Evolutionary conservation across 2,113 vertebrate genomes (phyloP), one percentile per base, ranked within the genome.

Genomic region (Eolophus roseicapilla): DNA sequence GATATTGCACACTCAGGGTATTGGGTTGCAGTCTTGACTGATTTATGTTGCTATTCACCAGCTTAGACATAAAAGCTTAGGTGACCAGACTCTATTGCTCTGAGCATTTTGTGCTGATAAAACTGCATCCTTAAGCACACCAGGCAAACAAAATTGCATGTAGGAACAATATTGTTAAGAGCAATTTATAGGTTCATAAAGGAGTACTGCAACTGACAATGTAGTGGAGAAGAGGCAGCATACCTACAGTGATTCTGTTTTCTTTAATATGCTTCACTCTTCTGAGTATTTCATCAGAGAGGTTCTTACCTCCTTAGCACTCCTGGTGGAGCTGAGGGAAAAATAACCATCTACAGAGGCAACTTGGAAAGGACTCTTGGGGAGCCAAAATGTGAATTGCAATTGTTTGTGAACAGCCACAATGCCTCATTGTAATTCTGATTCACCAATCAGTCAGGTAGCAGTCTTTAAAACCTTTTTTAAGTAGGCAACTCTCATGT

Each of bases 11-110:
- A 2, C 18, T 17, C 8, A 37, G 13, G 14, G 17, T 73, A 16
- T 29, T 0, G 1, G 1, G 18, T 33, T 77, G 25, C 47, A 67
- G 33, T 47, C 27, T 52, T 88, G 25, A 17, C 1, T 2, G 27
- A 19, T 46, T 93, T 62, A 41, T 57, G 19, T 63, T 81, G 19
- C 29, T 57, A 47, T 11, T 50, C 20, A 71, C 9, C 21, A 62
- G 18, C 43, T 71, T 57, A 85, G 43, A 88, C 68, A 49, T 59
- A 4, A 68, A 59, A 52, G 20, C 5, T 88, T 73, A 77, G 33
- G 47, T 62, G 37, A 41, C 14, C 28, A 39, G 37, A 29, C 12
- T 31, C 16, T 63, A 41, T 17, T 68, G 18, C 31, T 33, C 17
- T 81, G 33, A 62, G 28, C 21, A 39, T 76, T 87, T 64, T 80